Evolutionary conservation across 2,113 vertebrate genomes (phyloP).

Genomic region (Cyprinodon tularosa): DNA sequence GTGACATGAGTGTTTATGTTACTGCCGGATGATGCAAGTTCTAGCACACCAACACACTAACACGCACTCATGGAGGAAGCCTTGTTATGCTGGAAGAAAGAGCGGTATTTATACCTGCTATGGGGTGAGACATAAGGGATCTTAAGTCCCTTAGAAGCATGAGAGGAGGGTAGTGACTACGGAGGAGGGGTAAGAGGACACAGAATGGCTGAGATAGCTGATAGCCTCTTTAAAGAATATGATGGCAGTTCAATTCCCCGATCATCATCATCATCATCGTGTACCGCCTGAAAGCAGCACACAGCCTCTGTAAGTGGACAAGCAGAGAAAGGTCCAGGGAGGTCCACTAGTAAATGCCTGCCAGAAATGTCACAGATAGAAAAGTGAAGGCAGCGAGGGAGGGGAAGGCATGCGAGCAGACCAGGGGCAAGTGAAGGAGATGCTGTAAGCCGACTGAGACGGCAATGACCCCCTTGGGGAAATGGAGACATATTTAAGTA

Average conservation of each 20-base stretch:
- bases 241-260: slow-evolving; percentile 55
- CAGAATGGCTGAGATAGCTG: slow-evolving; percentile 51
- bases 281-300: slow-evolving; percentile 22
- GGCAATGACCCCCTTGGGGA: slow-evolving; percentile 32
- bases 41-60: slow-evolving; percentile 30
- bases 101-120: slow-evolving; percentile 56
- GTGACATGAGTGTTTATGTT: slow-evolving; percentile 43
- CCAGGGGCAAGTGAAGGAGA: slow-evolving; percentile 3
- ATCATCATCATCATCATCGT: slow-evolving; percentile 38
- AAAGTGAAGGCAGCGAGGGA: slow-evolving; percentile 6
- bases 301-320: slow-evolving; percentile 38
- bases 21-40: slow-evolving; percentile 36
- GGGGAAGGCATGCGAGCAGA: slow-evolving; percentile 1
- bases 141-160: slow-evolving; percentile 28
- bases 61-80: slow-evolving; percentile 18
- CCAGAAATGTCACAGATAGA: slow-evolving; percentile 52
- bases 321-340: slow-evolving; percentile 43
- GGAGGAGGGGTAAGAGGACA: slow-evolving; percentile 21
- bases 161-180: slow-evolving; percentile 40
- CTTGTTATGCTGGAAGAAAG: slow-evolving; percentile 42
- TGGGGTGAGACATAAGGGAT: slow-evolving; percentile 43
- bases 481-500: slow-evolving; percentile 41
- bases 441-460: slow-evolving; percentile 39
- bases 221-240: slow-evolving; percentile 55
- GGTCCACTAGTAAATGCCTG: slow-evolving; percentile 59